Evolutionary conservation across 2,888 invertebrate species (phyloP).

Genomic region (Eustalomyia histrio): DNA sequence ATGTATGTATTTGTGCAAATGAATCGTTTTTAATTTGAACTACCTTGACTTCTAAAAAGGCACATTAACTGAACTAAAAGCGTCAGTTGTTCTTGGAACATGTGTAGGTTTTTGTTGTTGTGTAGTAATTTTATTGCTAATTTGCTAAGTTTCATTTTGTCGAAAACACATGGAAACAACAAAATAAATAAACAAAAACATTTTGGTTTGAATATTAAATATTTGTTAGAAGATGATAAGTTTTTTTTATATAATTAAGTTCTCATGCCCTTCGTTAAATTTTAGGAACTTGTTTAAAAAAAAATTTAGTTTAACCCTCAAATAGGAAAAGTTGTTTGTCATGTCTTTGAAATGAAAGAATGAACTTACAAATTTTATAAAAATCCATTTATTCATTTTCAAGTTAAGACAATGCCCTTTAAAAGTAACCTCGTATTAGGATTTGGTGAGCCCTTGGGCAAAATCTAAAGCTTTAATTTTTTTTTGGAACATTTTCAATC

Average conservation of each 20-base stretch:
- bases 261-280: too few species aligned
- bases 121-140: not conserved
- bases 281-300: too few species aligned
- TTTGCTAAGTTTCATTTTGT: not conserved
- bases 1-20: slow-evolving; percentile 12
- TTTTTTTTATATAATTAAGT: not conserved
- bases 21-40: slow-evolving; percentile 33
- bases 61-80: slow-evolving; percentile 11
- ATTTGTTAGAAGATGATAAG: not conserved
- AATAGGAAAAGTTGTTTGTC: too few species aligned
- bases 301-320: too few species aligned
- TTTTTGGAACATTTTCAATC: too few species aligned
- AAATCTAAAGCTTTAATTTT: too few species aligned
- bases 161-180: not conserved
- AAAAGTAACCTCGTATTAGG: too few species aligned
- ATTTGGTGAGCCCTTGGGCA: too few species aligned
- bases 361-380: too few species aligned
- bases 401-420: too few species aligned
- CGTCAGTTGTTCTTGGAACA: not conserved
- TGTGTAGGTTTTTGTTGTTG: not conserved
- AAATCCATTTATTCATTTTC: too few species aligned
- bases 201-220: not conserved
- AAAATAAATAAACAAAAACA: not conserved
- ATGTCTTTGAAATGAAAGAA: too few species aligned
- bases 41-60: slow-evolving; percentile 61